Evolutionary conservation across 2,797 vertebrate genomes (phyloP), one percentile per base, ranked within the genome.

Genomic region (Alca torda): DNA sequence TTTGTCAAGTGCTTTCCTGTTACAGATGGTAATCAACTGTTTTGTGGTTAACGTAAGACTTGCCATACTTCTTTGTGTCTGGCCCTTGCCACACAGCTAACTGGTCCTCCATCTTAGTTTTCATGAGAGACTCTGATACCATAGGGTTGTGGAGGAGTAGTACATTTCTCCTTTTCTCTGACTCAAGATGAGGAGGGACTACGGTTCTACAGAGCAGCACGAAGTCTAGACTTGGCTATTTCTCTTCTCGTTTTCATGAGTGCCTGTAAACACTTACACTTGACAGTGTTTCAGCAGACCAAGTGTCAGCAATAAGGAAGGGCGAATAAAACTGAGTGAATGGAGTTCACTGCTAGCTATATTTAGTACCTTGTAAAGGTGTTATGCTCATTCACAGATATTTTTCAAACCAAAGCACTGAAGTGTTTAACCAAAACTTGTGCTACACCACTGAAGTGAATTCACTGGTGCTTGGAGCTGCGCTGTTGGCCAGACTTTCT

Each of bases 1-100:
- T 95, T 89, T 89, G 72, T 93, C 92, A 89, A 93, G 63, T 65
- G 43, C 24, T 95, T 96, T 95, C 93, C 84, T 96, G 92, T 92
- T 73, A 73, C 61, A 92, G 51, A 93, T 87, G 69, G 54, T 92
- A 77, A 93, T 97, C 84, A 91, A 77, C 79, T 75, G 48, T 73
- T 96, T 25, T 86, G 79, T 45, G 84, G 84, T 95, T 93, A 75
- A 45, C 64, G 10, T 75, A 83, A 77, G 57, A 81, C 13, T 63
- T 79, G 39, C 35, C 35, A n/a, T 80, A 78, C 43, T 92, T 84
- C 77, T 75, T 78, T 68, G 53, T 79, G 85, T 88, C 82, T 92
- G 87, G 73, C 54, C 20, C 25, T 96, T 88, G 67, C 19, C 65
- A 59, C 13, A 13, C 23, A 50, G 43, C 61, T 92, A 70, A 74